Evolutionary conservation across 2,888 invertebrate species (phyloP).

Genomic region (Troides oblongomaculatus): DNA sequence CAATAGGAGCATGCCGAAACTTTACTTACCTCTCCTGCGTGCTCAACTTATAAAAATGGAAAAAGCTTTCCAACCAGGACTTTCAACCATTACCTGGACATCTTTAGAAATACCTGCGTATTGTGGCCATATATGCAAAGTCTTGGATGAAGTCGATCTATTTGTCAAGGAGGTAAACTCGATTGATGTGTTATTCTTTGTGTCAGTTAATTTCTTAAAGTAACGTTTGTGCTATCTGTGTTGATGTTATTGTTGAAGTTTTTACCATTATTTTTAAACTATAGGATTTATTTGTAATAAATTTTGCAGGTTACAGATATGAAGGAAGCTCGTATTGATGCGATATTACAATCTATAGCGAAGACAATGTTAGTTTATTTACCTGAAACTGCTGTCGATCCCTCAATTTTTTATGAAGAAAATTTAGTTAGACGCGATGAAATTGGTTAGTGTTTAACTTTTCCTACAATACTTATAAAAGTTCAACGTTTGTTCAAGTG

Average conservation of each 20-base stretch:
- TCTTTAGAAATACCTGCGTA: constrained; percentile 86
- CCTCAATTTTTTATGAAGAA: constrained; percentile 81
- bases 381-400: constrained; percentile 81
- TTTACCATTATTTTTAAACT: background rate
- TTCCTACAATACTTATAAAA: background rate
- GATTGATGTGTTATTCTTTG: background rate
- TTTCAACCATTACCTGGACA: constrained; percentile 90
- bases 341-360: constrained; percentile 82
- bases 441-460: constrained; percentile 56
- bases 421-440: constrained; percentile 80
- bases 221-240: background rate
- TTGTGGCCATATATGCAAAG: constrained; percentile 76
- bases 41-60: constrained; percentile 85
- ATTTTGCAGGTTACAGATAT: constrained; percentile 83
- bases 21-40: constrained; percentile 86
- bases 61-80: constrained; percentile 85
- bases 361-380: constrained; percentile 82
- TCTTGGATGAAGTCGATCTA: constrained; percentile 82
- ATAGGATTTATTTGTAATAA: background rate
- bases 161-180: constrained; percentile 79
- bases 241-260: too few relatives aligned
- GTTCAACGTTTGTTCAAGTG: too few relatives aligned
- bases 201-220: background rate
- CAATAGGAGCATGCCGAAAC: constrained; percentile 79
- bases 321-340: constrained; percentile 87